Evolutionary conservation across 2,113 vertebrate genomes (phyloP).

Genomic region (Alethe diademata): DNA sequence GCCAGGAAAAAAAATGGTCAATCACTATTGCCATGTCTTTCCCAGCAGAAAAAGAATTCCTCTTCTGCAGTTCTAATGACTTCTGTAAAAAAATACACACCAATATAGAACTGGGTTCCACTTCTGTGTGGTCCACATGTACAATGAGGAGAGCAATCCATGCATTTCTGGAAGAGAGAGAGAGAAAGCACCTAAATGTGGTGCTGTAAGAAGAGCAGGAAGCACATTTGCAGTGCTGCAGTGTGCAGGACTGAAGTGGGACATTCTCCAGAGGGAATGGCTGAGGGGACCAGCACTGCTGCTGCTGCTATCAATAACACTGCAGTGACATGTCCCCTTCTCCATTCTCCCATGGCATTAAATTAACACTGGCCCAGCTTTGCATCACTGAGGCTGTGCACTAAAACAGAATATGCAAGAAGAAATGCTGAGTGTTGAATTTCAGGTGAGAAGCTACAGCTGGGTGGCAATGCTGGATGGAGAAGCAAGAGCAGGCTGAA

Average conservation of each 20-base stretch:
- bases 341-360: background rate
- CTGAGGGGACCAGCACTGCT: background rate
- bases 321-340: background rate
- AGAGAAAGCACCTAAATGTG: background rate
- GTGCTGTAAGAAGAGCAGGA: background rate
- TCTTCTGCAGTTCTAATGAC: background rate
- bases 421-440: background rate
- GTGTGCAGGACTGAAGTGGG: background rate
- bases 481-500: background rate
- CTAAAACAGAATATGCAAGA: background rate
- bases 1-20: background rate
- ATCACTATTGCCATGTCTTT: background rate
- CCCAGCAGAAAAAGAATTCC: constrained; percentile 12
- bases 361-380: background rate
- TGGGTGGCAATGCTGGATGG: background rate
- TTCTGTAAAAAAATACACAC: background rate
- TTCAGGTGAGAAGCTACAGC: background rate
- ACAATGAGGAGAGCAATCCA: background rate
- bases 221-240: background rate
- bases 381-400: background rate
- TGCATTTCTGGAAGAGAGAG: background rate
- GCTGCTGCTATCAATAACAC: background rate
- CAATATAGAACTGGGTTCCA: background rate
- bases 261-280: background rate
- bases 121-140: background rate